These are phyloP conservation scores for Sebastes steindachneri DNA, from an alignment of 2,797 vertebrate species.

Conservation along the genomic window DNA sequence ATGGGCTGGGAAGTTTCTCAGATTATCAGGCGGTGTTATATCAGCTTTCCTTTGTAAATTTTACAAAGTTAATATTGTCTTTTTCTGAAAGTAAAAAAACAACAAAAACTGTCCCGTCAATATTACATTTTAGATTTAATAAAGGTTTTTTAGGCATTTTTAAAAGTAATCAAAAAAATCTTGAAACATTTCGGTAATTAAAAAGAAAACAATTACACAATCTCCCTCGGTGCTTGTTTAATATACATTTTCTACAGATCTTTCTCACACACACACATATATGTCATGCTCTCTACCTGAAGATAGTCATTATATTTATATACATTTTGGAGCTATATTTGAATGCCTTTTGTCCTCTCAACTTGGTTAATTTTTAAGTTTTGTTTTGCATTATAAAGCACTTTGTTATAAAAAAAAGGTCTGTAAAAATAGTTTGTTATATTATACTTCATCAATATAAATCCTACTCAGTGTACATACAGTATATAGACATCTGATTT, in stretches of 20 bases:
- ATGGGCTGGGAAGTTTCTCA: neutral
- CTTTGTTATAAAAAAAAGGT: neutral
- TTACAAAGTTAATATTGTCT: neutral
- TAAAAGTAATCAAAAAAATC: neutral
- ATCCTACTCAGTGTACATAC: too few relatives aligned
- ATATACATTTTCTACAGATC: neutral
- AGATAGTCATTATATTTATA: neutral
- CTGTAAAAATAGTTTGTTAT: neutral
- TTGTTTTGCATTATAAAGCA: neutral
- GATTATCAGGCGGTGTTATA: neutral
- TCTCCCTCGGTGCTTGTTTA: neutral
- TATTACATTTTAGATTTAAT: neutral
- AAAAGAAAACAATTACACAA: neutral
- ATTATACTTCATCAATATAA: neutral
- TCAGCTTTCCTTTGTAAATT: neutral
- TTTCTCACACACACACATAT: too few relatives aligned
- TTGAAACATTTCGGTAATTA: neutral
- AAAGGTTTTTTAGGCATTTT: neutral
- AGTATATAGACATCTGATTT: too few relatives aligned
- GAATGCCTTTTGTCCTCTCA: neutral
- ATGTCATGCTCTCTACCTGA: neutral
- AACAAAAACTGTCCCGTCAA: neutral
- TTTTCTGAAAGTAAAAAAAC: neutral
- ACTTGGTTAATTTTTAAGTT: neutral
- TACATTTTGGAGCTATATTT: neutral